These are phyloP conservation scores for Mus caroli DNA, from an alignment of 2,797 vertebrate species.

Conservation along the genomic window DNA sequence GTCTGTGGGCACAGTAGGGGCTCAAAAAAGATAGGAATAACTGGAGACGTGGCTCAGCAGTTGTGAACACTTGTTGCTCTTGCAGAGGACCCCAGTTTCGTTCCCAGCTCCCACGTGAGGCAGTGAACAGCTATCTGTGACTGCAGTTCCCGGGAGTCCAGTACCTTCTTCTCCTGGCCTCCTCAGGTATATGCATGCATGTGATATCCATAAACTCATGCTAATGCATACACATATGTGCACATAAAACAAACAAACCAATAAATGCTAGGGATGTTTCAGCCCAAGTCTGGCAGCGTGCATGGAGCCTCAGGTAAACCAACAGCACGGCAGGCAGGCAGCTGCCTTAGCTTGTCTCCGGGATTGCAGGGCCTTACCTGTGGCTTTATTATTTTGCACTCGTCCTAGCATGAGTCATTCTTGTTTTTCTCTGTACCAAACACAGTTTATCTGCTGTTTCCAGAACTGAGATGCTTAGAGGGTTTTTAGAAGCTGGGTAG, in stretches of 20 bases:
- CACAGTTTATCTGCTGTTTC: constrained; percentile 51
- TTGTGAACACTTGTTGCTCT: neutral
- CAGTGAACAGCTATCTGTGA: neutral
- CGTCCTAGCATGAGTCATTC: constrained; percentile 51
- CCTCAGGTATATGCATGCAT: neutral
- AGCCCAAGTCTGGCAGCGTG: neutral
- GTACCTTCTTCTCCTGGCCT: neutral
- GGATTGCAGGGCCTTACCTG: neutral
- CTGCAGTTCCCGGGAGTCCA: neutral
- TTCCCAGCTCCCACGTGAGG: neutral
- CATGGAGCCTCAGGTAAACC: neutral
- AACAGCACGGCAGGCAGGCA: neutral
- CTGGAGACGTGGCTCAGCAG: neutral
- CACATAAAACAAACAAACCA: neutral
- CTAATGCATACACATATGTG: neutral
- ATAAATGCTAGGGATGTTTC: neutral
- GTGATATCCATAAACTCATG: neutral
- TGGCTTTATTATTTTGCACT: constrained; percentile 21
- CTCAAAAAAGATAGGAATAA: neutral
- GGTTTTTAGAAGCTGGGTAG: neutral
- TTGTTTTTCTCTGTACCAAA: constrained; percentile 38
- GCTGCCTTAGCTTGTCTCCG: neutral
- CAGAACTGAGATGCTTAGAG: constrained; percentile 26
- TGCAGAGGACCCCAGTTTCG: neutral
- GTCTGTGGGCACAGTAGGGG: neutral